Evolutionary conservation across 2,113 vertebrate genomes (phyloP), one percentile per base, ranked within the genome.

Genomic region (Mirounga angustirostris): DNA sequence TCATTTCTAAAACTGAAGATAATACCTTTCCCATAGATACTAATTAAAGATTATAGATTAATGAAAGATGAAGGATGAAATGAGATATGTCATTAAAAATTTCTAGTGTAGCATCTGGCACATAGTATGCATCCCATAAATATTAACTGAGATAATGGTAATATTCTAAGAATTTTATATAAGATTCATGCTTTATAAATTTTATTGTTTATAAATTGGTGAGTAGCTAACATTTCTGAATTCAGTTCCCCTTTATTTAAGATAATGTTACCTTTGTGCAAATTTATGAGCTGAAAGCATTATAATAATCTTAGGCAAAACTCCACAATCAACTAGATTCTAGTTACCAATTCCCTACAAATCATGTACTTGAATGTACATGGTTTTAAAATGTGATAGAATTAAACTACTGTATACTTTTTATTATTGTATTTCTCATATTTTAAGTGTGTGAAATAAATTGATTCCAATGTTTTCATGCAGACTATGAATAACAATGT

Each of bases 1-100:
- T 79, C 30, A 81, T 86, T 86, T 90, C 56, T 93, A 59, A 93
- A 95, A 67, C 65, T 73, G 69, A 97, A 81, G 50, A 43, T 58
- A 91, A 81, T 80, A 80, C 0, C 14, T 73, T 95, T 85, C 21
- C 5, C 9, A 36, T 33, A 61, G 11, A 71, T 80, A 50, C 36
- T 78, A 76, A n/a, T 80, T 80, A 86, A 86, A 63, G 26, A 92
- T 63, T 30, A 76, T 56, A 74, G 12, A 76, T 67, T 69, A 92
- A 54, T 69, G 33, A 78, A 80, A 74, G 14, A 54, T 65, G 28
- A 69, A 67, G 26, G 36, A 56, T 63, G 30, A 81, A 82, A 73
- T 79, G 22, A 80, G 7, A 79, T 9, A 50, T 21, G 16, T 40
- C 54, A 74, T n/a, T 80, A 65, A 86, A 89, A 80, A 12, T 33